phyloP scores from a whole-genome alignment of 2,113 vertebrate genomes.

The Cryptoleucopteryx plumbea region DNA sequence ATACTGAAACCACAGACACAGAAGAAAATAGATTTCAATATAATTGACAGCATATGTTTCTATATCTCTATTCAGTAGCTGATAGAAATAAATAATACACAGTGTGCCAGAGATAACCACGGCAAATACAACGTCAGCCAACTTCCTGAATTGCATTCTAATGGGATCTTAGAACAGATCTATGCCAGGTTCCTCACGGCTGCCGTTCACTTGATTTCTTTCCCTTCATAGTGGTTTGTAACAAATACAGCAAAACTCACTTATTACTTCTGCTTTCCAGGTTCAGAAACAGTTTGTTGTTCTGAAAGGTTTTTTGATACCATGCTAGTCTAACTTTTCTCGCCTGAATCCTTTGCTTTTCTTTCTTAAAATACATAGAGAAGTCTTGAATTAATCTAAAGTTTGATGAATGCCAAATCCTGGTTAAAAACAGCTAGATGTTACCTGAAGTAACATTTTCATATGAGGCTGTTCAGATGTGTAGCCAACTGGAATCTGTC shows the following conservation, averaged over 20 bases:
- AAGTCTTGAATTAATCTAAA: neutral
- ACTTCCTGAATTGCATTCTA: slow-evolving; percentile 50
- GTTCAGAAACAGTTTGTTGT: neutral
- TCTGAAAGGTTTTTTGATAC: neutral
- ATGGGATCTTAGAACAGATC: neutral
- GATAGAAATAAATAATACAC: slow-evolving; percentile 56
- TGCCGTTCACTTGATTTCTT: neutral
- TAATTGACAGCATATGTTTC: slow-evolving; percentile 54
- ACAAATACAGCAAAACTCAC: neutral
- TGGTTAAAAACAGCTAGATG: neutral
- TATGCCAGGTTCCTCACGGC: neutral
- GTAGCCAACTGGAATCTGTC: neutral
- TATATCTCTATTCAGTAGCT: slow-evolving; percentile 42
- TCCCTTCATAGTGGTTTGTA: neutral
- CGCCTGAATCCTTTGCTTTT: neutral
- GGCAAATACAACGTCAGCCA: slow-evolving; percentile 26
- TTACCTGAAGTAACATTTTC: neutral
- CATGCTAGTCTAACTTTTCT: neutral
- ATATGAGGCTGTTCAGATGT: neutral
- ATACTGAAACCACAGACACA: neutral
- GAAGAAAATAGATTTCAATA: slow-evolving; percentile 30
- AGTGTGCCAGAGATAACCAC: slow-evolving; percentile 13
- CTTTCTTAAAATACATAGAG: neutral
- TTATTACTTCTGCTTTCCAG: neutral
- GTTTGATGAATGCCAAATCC: neutral